Conservation (phyloP, 2,797 vertebrate species). For the Tragopan temminckii region DNA sequence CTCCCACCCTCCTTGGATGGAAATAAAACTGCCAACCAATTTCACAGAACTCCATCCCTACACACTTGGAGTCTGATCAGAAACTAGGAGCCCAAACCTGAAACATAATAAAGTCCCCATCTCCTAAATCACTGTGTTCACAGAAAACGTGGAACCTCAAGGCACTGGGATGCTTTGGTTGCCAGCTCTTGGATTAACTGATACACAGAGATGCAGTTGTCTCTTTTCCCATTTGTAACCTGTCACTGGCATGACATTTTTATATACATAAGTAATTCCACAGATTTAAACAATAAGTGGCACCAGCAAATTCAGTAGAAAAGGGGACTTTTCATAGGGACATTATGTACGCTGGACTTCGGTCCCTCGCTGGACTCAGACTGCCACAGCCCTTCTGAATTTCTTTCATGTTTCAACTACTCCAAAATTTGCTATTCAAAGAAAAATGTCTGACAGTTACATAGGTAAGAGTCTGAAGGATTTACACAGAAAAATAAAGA, state of each 20-base stretch:
- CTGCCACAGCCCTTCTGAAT: neutral
- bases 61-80: neutral
- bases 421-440: neutral
- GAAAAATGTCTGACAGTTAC: neutral
- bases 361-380: neutral
- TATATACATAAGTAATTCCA: neutral
- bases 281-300: neutral
- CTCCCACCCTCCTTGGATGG: neutral
- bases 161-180: neutral
- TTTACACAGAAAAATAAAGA: neutral
- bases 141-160: neutral
- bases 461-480: neutral
- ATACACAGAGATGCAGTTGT: neutral
- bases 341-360: neutral
- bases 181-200: neutral
- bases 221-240: neutral
- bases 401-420: neutral
- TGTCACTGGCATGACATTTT: neutral
- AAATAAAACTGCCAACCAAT: neutral
- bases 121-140: neutral
- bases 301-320: neutral
- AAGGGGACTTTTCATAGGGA: neutral
- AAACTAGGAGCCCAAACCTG: neutral
- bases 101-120: neutral
- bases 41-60: conserved; percentile 23